Evolutionary conservation across 2,113 vertebrate species (phyloP), one percentile per base, ranked within the genome.

Genomic region (Chloebia gouldiae): DNA sequence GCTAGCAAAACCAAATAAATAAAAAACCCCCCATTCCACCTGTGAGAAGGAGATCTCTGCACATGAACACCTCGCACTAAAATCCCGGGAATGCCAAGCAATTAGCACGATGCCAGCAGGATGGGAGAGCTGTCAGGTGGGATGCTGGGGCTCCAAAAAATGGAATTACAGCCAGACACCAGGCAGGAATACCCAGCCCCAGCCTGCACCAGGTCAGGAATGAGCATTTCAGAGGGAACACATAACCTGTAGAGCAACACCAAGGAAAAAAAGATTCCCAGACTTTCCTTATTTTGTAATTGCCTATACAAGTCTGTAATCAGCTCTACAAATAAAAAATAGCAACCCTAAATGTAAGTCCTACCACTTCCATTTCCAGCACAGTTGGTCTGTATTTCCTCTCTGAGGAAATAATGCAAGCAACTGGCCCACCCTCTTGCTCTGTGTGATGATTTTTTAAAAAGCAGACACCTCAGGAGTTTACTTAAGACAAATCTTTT

Each of bases 161-260:
- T 24, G 56, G 80, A 72, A 64, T 73, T 40, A 21, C 21, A 27
- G 59, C 1, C 37, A 11, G 17, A 6, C 2, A 4, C 28, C 4
- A 6, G 57, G 54, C 77, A 95, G 40, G 60, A 87, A 59, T 2
- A 8, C 61, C 54, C 39, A 61, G 61, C 56, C 81, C 8, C 1
- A 28, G 66, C 50, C 86, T 24, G 42, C 72, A 45, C 70, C 0
- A 0, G 0, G 39, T 4, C 76, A 56, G 6, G 4, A 50, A 33
- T 0, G 3, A 40, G 15, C 0, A 25, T 21, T 75, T 42, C 3
- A 1, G 23, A 68, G 28, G 5, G 44, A 73, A 60, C 19, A 7
- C 31, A 14, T 47, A 42, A 45, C 15, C 33, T 9, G 61, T 28
- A 40, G 7, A 65, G 35, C 47, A 5, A n/a, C 21, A 10, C 40